Evolutionary conservation across 2,888 invertebrate species (phyloP).

Genomic region (Lepidochrysops patricia): DNA sequence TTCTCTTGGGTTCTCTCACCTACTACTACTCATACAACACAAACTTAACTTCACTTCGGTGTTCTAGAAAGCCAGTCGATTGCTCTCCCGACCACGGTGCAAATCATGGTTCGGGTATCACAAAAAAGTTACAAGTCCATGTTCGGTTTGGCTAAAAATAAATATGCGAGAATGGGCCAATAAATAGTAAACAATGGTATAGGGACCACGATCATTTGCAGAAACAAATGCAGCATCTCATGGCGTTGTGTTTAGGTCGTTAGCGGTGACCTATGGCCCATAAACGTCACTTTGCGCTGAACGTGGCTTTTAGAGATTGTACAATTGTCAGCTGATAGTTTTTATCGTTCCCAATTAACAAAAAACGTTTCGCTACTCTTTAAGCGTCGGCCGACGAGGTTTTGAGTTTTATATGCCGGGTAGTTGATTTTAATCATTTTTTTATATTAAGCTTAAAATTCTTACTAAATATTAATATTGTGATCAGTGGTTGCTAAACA

Average conservation of each 20-base stretch:
- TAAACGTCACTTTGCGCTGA: conserved; percentile 21
- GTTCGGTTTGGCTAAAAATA: not conserved
- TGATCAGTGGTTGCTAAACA: no score
- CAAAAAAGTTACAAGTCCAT: not conserved
- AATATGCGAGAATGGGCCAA: not conserved
- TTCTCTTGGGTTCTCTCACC: no score
- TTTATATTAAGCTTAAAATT: no score
- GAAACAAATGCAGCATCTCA: conserved; percentile 12
- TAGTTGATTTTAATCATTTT: no score
- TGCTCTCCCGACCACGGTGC: no score
- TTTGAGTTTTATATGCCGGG: not conserved
- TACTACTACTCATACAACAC: no score
- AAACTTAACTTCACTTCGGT: no score
- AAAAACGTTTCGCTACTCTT: not conserved
- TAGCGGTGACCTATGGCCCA: conserved; percentile 21
- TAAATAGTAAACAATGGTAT: not conserved
- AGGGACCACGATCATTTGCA: not conserved
- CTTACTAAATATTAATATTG: no score
- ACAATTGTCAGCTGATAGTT: conserved; percentile 6
- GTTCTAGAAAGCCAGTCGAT: no score
- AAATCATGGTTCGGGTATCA: not conserved
- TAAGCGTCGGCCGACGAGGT: not conserved
- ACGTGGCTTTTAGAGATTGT: conserved; percentile 13
- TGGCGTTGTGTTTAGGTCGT: conserved; percentile 20
- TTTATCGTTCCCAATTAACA: conserved; percentile 5